Evolutionary conservation across 1,140 invertebrate genomes (phyloP).

Genomic region (Cephus cinctus): DNA sequence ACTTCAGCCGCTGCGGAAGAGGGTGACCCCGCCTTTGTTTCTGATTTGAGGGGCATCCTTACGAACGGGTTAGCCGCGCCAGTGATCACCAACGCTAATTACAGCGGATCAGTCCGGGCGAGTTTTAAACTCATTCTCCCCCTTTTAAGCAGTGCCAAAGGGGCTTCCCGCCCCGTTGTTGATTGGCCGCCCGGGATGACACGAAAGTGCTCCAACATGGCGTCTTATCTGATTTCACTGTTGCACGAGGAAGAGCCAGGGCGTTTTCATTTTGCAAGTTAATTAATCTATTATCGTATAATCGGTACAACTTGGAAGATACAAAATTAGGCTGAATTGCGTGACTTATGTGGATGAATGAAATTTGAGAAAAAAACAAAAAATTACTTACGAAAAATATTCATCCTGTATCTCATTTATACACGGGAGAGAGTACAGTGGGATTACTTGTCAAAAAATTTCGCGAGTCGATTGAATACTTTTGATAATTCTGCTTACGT

Average conservation of each 20-base stretch:
- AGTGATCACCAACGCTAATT: conserved; percentile 54
- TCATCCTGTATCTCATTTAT: too few species aligned
- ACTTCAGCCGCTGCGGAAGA: conserved; percentile 6
- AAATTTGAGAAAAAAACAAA: too few species aligned
- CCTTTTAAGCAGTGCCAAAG: conserved; percentile 38
- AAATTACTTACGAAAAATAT: too few species aligned
- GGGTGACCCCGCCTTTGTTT: conserved; percentile 36
- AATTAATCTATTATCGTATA: too few species aligned
- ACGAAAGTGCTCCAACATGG: conserved; percentile 54
- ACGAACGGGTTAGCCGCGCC: conserved; percentile 48
- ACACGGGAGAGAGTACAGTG: too few species aligned
- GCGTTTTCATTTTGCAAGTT: neutral
- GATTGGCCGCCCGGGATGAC: conserved; percentile 49
- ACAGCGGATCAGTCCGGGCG: conserved; percentile 48
- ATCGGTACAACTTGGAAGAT: too few species aligned
- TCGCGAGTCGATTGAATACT: too few species aligned
- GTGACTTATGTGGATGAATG: too few species aligned
- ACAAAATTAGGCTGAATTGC: too few species aligned
- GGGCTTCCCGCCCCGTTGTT: conserved; percentile 37
- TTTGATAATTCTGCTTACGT: too few species aligned
- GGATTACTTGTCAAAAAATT: too few species aligned
- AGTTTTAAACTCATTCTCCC: conserved; percentile 53
- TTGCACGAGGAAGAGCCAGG: neutral
- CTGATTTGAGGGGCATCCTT: conserved; percentile 44
- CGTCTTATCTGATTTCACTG: conserved; percentile 53